These are phyloP conservation scores for Tetragonisca angustula DNA, from an alignment of 2,888 invertebrate species.

Conservation along the genomic window DNA sequence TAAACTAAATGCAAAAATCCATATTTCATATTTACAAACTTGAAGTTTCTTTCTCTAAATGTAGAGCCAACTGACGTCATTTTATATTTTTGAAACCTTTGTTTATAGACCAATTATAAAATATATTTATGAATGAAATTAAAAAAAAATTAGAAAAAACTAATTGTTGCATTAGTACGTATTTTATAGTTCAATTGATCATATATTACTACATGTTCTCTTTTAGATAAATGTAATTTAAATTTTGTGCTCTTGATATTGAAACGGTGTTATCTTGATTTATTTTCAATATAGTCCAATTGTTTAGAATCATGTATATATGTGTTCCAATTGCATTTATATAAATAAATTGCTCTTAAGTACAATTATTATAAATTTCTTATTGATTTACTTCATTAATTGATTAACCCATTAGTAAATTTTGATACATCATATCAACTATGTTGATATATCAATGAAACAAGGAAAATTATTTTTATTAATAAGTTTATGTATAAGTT, in stretches of 20 bases:
- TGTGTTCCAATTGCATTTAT: conserved; percentile 36
- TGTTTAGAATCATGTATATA: conserved; percentile 11
- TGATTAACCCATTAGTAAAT: not conserved
- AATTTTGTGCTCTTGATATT: not conserved
- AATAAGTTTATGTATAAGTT: too few species aligned
- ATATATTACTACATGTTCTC: conserved; percentile 1
- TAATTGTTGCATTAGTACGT: not conserved
- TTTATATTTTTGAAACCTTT: not conserved
- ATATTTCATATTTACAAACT: not conserved
- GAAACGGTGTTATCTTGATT: not conserved
- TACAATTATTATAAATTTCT: conserved; percentile 4
- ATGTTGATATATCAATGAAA: too few species aligned
- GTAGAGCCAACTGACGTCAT: not conserved
- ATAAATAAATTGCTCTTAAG: conserved; percentile 27
- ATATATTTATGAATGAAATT: not conserved
- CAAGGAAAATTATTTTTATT: too few species aligned
- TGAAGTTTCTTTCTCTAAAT: not conserved
- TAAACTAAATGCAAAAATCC: not conserved
- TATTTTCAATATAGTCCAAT: conserved; percentile 2
- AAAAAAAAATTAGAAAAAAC: not conserved
- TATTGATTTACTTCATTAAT: not conserved
- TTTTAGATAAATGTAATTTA: not conserved
- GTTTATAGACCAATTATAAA: not conserved
- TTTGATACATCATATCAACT: too few species aligned
- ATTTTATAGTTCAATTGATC: not conserved